Conservation (phyloP, 2,797 vertebrate species). For the Staurois parvus region DNA sequence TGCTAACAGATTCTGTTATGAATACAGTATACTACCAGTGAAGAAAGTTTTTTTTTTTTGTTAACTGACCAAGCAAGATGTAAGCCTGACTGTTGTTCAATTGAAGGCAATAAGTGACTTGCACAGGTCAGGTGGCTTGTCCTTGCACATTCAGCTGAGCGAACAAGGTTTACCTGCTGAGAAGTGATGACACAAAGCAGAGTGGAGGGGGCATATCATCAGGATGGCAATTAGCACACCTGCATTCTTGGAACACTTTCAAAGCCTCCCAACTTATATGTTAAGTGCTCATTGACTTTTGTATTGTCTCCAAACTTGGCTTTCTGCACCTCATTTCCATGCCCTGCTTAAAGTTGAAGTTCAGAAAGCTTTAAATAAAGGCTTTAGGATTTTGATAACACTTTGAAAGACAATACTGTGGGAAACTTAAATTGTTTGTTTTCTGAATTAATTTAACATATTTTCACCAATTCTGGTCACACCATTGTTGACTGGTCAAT, state of each 20-base stretch:
- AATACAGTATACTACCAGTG: background rate
- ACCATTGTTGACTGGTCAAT: background rate
- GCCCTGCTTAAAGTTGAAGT: constrained; percentile 35
- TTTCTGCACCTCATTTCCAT: constrained; percentile 58
- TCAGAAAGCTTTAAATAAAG: constrained; percentile 38
- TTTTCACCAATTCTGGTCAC: background rate
- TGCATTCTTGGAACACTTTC: constrained; percentile 57
- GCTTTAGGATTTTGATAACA: constrained; percentile 37
- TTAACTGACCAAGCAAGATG: constrained; percentile 44
- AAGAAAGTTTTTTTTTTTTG: background rate
- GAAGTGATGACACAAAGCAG: constrained; percentile 55
- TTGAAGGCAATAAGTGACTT: background rate
- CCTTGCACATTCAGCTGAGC: constrained; percentile 14
- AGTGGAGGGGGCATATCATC: constrained; percentile 29
- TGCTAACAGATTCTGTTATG: constrained; percentile 19
- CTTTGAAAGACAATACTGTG: constrained; percentile 26
- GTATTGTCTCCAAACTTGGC: constrained; percentile 36
- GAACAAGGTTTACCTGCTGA: constrained; percentile 47
- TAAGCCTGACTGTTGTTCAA: background rate
- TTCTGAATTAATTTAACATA: background rate
- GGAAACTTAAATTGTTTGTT: background rate
- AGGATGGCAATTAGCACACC: constrained; percentile 54
- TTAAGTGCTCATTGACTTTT: constrained; percentile 47
- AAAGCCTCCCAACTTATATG: constrained; percentile 34
- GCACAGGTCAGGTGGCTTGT: background rate